phyloP scores from a whole-genome alignment of 2,113 vertebrate species.

The Trematomus loennbergii region DNA sequence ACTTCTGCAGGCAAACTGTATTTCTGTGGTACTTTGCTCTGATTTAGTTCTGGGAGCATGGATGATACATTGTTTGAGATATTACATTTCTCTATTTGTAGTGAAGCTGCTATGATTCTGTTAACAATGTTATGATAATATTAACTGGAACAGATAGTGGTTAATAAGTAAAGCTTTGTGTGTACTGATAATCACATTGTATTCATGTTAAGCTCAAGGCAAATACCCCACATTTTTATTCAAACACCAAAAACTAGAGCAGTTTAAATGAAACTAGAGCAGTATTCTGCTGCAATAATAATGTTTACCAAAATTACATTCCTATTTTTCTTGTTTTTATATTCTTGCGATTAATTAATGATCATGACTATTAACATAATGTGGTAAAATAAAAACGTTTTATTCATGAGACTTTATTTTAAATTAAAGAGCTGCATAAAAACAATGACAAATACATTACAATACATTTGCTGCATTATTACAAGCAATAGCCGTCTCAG shows the following conservation, averaged over 20 bases:
- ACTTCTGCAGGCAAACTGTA: background rate
- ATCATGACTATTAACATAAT: slow-evolving; percentile 21
- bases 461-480: background rate
- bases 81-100: slow-evolving; percentile 8
- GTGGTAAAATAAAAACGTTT: slow-evolving; percentile 6
- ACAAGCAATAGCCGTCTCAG: background rate
- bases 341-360: slow-evolving; percentile 41
- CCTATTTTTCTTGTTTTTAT: slow-evolving; percentile 34
- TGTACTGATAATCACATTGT: slow-evolving; percentile 55
- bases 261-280: slow-evolving; percentile 43
- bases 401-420: slow-evolving; percentile 21
- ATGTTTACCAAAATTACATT: slow-evolving; percentile 18
- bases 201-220: slow-evolving; percentile 54
- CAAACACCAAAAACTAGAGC: slow-evolving; percentile 50
- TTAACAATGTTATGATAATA: slow-evolving; percentile 7
- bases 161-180: slow-evolving; percentile 54
- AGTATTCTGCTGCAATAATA: slow-evolving; percentile 31
- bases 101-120: slow-evolving; percentile 8
- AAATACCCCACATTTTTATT: slow-evolving; percentile 52
- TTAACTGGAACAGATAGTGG: slow-evolving; percentile 49
- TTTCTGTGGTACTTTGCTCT: slow-evolving; percentile 1
- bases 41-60: slow-evolving; percentile 8
- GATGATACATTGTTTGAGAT: slow-evolving; percentile 20
- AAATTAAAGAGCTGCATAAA: background rate
- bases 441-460: background rate